phyloP scores from a whole-genome alignment of 2,888 invertebrate species.

The Mesorhabditis sp. region DNA sequence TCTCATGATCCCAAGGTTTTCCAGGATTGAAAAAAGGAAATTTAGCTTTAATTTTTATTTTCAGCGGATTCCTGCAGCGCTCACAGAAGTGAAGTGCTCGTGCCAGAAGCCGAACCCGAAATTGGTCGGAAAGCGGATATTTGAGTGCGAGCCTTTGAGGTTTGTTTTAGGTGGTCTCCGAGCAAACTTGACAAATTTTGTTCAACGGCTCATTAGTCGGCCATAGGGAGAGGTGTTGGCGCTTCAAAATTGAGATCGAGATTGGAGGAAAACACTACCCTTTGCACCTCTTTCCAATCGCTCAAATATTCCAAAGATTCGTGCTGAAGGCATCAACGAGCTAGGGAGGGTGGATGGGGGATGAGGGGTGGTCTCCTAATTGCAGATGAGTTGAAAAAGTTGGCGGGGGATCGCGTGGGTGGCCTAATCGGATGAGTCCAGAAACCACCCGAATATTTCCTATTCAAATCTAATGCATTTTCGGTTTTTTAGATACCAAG shows the following conservation, averaged over 20 bases:
- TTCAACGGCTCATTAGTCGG: too few relatives aligned
- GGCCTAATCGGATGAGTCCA: not conserved
- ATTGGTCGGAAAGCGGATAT: conserved; percentile 52
- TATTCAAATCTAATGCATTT: not conserved
- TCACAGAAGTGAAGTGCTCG: conserved; percentile 56
- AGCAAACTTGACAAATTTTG: too few relatives aligned
- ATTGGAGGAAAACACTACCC: not conserved
- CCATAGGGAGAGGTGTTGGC: too few relatives aligned
- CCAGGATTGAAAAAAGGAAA: not conserved
- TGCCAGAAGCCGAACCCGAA: conserved; percentile 49
- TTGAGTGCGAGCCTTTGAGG: conserved; percentile 54
- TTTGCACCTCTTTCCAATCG: conserved; percentile 11
- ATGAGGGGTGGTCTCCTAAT: too few relatives aligned
- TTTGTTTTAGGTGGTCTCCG: conserved; percentile 30
- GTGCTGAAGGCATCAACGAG: too few relatives aligned
- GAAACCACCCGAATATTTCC: not conserved
- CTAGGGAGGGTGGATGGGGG: too few relatives aligned
- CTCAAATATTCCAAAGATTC: not conserved
- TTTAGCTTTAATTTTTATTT: conserved; percentile 15
- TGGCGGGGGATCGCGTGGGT: too few relatives aligned
- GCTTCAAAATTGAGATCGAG: not conserved
- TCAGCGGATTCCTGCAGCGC: conserved; percentile 54
- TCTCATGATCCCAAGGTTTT: too few relatives aligned
- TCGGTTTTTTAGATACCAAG: conserved; percentile 17
- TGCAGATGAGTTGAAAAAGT: too few relatives aligned